These are phyloP conservation scores for Lasaia peninsularis DNA, from an alignment of 1,140 invertebrate genomes.

Conservation along the genomic window DNA sequence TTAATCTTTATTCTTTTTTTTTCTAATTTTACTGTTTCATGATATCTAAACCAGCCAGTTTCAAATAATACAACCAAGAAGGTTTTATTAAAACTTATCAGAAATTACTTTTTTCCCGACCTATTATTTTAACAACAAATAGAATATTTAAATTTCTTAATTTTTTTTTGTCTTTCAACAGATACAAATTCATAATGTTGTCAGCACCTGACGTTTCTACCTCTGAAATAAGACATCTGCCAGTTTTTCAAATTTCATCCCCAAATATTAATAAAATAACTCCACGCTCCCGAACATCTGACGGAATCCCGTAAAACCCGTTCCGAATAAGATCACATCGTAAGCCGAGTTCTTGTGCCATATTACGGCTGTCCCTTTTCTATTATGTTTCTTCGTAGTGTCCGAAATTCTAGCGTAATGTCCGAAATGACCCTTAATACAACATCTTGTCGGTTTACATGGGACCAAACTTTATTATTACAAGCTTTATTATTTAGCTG, in stretches of 20 bases:
- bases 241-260: background rate
- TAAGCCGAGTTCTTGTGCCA: conserved; percentile 6
- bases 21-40: too few species aligned
- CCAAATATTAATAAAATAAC: conserved; percentile 6
- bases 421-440: background rate
- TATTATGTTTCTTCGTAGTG: background rate
- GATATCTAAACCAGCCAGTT: too few species aligned
- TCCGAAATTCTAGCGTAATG: background rate
- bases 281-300: background rate
- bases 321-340: conserved; percentile 6
- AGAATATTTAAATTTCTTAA: too few species aligned
- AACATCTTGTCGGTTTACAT: conserved; percentile 9
- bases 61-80: too few species aligned
- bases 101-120: too few species aligned
- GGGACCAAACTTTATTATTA: background rate
- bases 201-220: background rate
- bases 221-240: background rate
- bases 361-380: conserved; percentile 6
- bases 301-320: background rate
- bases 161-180: too few species aligned
- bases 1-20: too few species aligned
- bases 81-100: too few species aligned
- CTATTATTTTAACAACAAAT: too few species aligned
- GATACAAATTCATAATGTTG: too few species aligned
- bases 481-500: too few species aligned